Evolutionary conservation across 2,888 invertebrate genomes (phyloP), one percentile per base, ranked within the genome.

Genomic region (Autographa pulchrina): DNA sequence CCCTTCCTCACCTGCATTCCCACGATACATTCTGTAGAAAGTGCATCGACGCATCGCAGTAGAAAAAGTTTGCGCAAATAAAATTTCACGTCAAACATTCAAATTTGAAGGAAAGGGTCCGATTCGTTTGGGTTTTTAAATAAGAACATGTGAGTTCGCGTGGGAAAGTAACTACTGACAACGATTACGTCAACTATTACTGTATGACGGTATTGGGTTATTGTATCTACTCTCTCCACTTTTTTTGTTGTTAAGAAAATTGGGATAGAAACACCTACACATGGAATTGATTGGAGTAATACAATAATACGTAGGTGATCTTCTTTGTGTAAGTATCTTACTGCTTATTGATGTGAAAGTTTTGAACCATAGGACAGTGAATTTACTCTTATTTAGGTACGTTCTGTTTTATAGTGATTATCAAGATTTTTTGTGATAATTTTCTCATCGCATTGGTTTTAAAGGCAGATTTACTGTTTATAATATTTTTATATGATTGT

Each of bases 1-100:
- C 95, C 95, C 95, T 94, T 95, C 94, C 92, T 87, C 95, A 95
- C 95, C 94, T 96, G 95, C 95, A 91, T 95, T 95, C 96, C 95
- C 95, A 95, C 96, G 95, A 90, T 91, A 83, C 78, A 71, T 77
- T 77, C 80, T 75, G 85, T 93, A 94, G 95, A 95, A 95, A 95
- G 96, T 94, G 88, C 88, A 89, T 86, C 88, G 85, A 88, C 86
- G 87, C 83, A 88, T 87, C 68, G 79, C 74, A 74, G 20, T 59
- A 75, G 82, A 92, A 92, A 94, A 93, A 92, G 66, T 88, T 92
- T 95, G 95, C 93, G 94, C 94, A 95, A 96, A 93, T 90, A 92
- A 89, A 91, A 90, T 91, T 92, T 90, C 84, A 91, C 90, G 91
- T 92, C 91, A 93, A 93, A 93, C 91, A 94, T 94, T 93, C 84